Percentiles rank a stretch among this genome's conserved stretches.
phyloP scores from a whole-genome alignment of 1,140 invertebrate genomes.

The Ruditapes philippinarum region DNA sequence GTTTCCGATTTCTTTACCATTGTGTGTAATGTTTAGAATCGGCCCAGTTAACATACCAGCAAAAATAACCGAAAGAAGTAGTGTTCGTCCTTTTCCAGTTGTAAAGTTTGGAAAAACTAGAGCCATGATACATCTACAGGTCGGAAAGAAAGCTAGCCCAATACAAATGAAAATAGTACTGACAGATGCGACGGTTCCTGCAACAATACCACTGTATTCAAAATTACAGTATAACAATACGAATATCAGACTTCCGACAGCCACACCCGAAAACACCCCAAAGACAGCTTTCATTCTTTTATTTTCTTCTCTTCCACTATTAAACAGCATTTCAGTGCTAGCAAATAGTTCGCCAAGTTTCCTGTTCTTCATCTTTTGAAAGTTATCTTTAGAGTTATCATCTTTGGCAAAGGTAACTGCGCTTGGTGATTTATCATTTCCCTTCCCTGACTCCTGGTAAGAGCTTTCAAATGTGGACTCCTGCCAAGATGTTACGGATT shows the following conservation, averaged over 20 bases:
- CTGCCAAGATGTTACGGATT: not conserved
- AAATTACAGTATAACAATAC: slow-evolving; percentile 28
- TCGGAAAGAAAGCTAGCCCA: slow-evolving; percentile 6
- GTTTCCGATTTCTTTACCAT: slow-evolving; percentile 43
- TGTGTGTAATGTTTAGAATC: slow-evolving; percentile 49
- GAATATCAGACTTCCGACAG: slow-evolving; percentile 28
- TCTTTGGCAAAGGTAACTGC: not conserved
- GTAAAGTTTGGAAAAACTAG: slow-evolving; percentile 57
- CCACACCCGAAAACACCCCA: slow-evolving; percentile 8
- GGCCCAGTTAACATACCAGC: slow-evolving; percentile 35
- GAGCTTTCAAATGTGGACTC: slow-evolving; percentile 6
- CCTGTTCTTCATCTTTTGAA: not conserved
- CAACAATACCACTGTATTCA: slow-evolving; percentile 34
- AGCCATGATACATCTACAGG: slow-evolving; percentile 50
- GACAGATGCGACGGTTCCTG: slow-evolving; percentile 22
- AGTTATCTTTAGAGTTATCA: not conserved
- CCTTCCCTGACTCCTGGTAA: not conserved
- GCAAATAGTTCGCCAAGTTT: not conserved
- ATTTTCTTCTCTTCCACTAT: slow-evolving; percentile 54
- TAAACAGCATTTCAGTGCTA: slow-evolving; percentile 24
- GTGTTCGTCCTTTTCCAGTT: slow-evolving; percentile 38
- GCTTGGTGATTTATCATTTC: not conserved
- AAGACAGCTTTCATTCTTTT: slow-evolving; percentile 37
- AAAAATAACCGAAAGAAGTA: slow-evolving; percentile 52
- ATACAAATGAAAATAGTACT: slow-evolving; percentile 35